Conservation (phyloP, 2,797 vertebrate genomes). For the Enteromius fasciolatus region DNA sequence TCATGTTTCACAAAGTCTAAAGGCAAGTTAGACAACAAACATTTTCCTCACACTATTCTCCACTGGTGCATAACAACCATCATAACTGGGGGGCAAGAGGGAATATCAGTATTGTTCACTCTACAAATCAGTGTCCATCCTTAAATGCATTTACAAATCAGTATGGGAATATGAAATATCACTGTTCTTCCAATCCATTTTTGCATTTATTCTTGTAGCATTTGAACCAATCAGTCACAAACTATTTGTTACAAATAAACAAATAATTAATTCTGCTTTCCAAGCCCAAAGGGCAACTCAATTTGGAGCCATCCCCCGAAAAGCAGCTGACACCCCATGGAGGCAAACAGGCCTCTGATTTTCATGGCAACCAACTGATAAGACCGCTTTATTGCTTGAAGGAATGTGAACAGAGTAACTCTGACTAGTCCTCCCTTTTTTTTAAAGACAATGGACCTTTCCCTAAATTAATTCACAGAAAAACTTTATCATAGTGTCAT, state of each 20-base stretch:
- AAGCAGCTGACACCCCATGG: too few species aligned
- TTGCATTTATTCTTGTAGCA: not conserved
- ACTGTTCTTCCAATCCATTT: not conserved
- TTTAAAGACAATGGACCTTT: too few species aligned
- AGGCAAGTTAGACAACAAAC: not conserved
- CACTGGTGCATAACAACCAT: not conserved
- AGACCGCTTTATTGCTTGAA: too few species aligned
- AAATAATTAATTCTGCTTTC: too few species aligned
- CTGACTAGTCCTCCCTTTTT: too few species aligned
- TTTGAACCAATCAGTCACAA: not conserved
- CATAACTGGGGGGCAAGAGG: not conserved
- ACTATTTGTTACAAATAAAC: not conserved
- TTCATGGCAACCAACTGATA: too few species aligned
- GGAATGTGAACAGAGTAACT: too few species aligned
- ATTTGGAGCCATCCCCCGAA: too few species aligned
- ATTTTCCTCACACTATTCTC: not conserved
- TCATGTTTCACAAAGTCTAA: conserved; percentile 1
- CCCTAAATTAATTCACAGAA: too few species aligned
- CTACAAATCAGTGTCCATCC: not conserved
- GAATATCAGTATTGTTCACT: not conserved
- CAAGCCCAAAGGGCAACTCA: too few species aligned
- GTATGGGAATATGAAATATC: not conserved
- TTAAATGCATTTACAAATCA: conserved; percentile 4
- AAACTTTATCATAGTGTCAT: too few species aligned
- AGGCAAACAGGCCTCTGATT: too few species aligned